Conservation (phyloP, 1,140 invertebrate species). For the Drosophila ironensis region DNA sequence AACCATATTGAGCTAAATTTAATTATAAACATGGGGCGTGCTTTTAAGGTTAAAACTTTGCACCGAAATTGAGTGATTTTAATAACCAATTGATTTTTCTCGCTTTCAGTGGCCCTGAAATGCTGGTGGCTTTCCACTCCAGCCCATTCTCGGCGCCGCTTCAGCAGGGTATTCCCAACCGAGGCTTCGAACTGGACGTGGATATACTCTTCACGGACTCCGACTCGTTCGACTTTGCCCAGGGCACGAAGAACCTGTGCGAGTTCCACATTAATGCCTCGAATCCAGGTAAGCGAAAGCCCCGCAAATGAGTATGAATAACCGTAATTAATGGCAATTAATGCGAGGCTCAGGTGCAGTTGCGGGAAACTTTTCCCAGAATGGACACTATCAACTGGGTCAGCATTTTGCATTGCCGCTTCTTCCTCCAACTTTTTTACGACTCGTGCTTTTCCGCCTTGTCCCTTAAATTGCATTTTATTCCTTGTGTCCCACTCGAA, state of each 20-base stretch:
- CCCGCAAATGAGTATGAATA: constrained; percentile 16
- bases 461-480: constrained; percentile 18
- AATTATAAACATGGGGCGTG: constrained; percentile 10
- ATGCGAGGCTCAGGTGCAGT: background rate
- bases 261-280: constrained; percentile 89
- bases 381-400: constrained; percentile 15
- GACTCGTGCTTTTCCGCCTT: background rate
- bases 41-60: background rate
- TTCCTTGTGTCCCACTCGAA: constrained; percentile 32
- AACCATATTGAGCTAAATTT: constrained; percentile 10
- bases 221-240: constrained; percentile 88
- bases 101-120: constrained; percentile 86
- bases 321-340: constrained; percentile 23
- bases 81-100: background rate
- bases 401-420: constrained; percentile 4
- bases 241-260: constrained; percentile 84
- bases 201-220: constrained; percentile 94
- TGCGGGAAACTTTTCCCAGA: background rate
- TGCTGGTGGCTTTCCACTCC: constrained; percentile 93
- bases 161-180: constrained; percentile 85
- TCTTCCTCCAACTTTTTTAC: background rate
- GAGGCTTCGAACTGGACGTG: constrained; percentile 91
- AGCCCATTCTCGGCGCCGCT: constrained; percentile 89
- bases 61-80: too few relatives aligned
- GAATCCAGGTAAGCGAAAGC: constrained; percentile 82